phyloP scores from a whole-genome alignment of 2,113 vertebrate species.

The Thalassoma bifasciatum region DNA sequence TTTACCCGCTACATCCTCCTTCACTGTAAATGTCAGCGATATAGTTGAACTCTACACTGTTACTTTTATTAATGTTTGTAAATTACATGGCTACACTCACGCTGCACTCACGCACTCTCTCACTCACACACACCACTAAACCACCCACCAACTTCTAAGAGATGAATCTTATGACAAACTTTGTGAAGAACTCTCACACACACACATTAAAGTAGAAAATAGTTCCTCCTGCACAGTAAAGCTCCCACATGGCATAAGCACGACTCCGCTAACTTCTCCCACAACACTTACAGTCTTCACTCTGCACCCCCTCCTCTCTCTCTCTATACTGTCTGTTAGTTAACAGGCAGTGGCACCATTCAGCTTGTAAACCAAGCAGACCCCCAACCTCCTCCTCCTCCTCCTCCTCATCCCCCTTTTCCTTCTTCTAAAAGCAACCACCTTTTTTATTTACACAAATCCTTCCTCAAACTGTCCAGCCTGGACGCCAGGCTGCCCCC shows the following conservation, averaged over 20 bases:
- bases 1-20: slow-evolving; percentile 19
- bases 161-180: neutral
- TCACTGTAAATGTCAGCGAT: slow-evolving; percentile 23
- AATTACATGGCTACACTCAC: neutral
- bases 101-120: neutral
- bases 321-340: slow-evolving; percentile 51
- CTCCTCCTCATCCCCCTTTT: slow-evolving; percentile 3
- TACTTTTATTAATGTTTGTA: slow-evolving; percentile 53
- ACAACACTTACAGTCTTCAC: slow-evolving; percentile 31
- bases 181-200: slow-evolving; percentile 1
- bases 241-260: slow-evolving; percentile 41
- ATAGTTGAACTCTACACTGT: slow-evolving; percentile 1
- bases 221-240: slow-evolving; percentile 12
- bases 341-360: slow-evolving; percentile 70
- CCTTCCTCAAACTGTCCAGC: slow-evolving; percentile 49
- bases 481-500: slow-evolving; percentile 27
- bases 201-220: slow-evolving; percentile 16
- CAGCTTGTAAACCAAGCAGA: slow-evolving; percentile 58
- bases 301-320: slow-evolving; percentile 1
- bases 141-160: slow-evolving; percentile 6
- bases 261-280: slow-evolving; percentile 35
- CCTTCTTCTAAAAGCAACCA: slow-evolving; percentile 18
- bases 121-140: slow-evolving; percentile 5
- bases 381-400: neutral
- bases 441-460: slow-evolving; percentile 47